Base-by-base conservation (phyloP, 1,140 invertebrate genomes). In the Ceratosolen solmsi region DNA sequence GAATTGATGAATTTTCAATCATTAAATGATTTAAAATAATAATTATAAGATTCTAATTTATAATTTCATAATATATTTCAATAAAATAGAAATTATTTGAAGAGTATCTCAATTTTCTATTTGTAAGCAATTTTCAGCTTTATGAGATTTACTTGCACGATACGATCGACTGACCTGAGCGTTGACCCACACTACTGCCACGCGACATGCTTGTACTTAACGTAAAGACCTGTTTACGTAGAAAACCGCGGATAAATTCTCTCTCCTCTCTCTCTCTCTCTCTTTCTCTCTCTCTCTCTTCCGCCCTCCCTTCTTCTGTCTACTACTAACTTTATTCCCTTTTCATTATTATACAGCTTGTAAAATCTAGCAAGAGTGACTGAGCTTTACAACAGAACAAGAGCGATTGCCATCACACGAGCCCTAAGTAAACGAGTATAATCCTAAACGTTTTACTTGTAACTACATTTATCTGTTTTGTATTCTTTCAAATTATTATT, bases 301-400 rank as follows among this genome's bases (percentile, higher is more conserved):
- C 8, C 13, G 27, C 15, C 30, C 70, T 72, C 13, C 27, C 60
- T 63, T 30, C 25, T 25, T 63, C 27, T 63, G 17, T 63, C 27
- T 30, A 7, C 27, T n/a, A n/a, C n/a, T 30, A 22, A 20, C n/a
- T 58, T 22, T 25, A 22, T 30, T 63, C 5, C 41, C 5, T 71
- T 49, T 38, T 46, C 68, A 20, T 22, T 27, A 51, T 86, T 87
- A 85, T 87, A 86, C 88, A 88, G 85, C 80, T 84, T 84, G 83
- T 87, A 85, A 88, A 87, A 89, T 88, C 87, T 84, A 81, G 82
- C 82, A 83, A 75, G 70, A 80, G 73, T 70, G 25, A 13, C 27
- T 17, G 25, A 30, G 71, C 17, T 33, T 27, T 33, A 54, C 54
- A 51, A 36, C 8, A 27, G 54, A 58, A 41, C 20, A 27, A 38